Percentiles rank a stretch among this genome's conserved stretches.
Evolutionary conservation across 1,140 invertebrate species (phyloP).

Genomic region (Propsilocerus akamusi): DNA sequence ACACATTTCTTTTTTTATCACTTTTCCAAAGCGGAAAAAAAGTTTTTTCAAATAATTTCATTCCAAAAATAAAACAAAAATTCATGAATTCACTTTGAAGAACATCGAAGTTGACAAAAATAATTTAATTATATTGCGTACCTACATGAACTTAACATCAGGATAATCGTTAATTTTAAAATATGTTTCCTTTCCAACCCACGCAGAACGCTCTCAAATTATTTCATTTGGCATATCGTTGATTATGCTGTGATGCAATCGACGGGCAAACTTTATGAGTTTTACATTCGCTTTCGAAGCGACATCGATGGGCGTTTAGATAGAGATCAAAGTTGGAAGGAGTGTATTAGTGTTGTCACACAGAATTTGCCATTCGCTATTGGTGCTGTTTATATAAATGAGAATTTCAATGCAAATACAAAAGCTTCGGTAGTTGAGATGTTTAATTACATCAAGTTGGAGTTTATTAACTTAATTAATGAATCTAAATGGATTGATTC

Average conservation of each 20-base stretch:
- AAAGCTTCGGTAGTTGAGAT: not conserved
- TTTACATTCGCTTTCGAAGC: not conserved
- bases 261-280: not conserved
- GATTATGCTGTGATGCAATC: not conserved
- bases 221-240: not conserved
- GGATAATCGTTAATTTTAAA: not conserved
- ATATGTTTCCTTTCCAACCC: not conserved
- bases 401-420: not conserved
- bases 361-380: not conserved
- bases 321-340: not conserved
- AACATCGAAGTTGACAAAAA: no score
- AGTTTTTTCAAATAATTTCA: not conserved
- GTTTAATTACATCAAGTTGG: not conserved
- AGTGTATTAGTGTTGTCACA: not conserved
- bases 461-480: not conserved
- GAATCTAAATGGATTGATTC: not conserved
- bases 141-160: not conserved
- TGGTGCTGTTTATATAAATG: not conserved
- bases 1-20: not conserved
- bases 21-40: not conserved
- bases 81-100: no score
- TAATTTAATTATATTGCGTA: no score
- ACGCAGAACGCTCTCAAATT: not conserved
- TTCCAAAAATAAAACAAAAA: no score
- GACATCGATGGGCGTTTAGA: not conserved